Evolutionary conservation across 2,797 vertebrate species (phyloP).

Genomic region (Paramormyrops hopkinsi): DNA sequence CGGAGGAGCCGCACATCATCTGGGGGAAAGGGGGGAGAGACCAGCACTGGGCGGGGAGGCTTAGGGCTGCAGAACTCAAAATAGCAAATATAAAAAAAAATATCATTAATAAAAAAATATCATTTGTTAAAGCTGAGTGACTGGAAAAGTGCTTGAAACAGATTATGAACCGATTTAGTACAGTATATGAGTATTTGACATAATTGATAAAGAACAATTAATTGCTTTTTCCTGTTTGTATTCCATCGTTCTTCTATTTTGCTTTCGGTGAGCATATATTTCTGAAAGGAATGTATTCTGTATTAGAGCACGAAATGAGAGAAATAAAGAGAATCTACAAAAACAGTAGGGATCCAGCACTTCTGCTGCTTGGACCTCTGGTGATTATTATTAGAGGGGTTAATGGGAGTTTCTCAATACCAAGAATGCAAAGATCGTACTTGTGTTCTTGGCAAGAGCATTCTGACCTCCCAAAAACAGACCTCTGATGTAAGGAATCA

Average conservation of each 20-base stretch:
- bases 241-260: background rate
- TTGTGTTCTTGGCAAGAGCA: background rate
- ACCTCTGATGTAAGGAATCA: background rate
- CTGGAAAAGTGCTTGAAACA: background rate
- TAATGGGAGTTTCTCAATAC: background rate
- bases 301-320: background rate
- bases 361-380: background rate
- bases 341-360: background rate
- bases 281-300: background rate
- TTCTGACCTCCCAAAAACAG: background rate
- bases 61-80: background rate
- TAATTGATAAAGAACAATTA: background rate
- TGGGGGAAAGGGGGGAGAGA: constrained; percentile 35
- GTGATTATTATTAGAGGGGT: background rate
- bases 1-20: constrained; percentile 74
- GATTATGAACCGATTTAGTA: background rate
- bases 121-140: background rate
- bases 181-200: background rate
- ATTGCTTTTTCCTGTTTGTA: background rate
- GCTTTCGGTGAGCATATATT: background rate
- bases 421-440: background rate
- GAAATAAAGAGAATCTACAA: background rate
- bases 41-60: background rate
- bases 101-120: background rate
- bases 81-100: background rate